Evolutionary conservation across 2,888 invertebrate species (phyloP).

Genomic region (Polydrusus pterygomalis): DNA sequence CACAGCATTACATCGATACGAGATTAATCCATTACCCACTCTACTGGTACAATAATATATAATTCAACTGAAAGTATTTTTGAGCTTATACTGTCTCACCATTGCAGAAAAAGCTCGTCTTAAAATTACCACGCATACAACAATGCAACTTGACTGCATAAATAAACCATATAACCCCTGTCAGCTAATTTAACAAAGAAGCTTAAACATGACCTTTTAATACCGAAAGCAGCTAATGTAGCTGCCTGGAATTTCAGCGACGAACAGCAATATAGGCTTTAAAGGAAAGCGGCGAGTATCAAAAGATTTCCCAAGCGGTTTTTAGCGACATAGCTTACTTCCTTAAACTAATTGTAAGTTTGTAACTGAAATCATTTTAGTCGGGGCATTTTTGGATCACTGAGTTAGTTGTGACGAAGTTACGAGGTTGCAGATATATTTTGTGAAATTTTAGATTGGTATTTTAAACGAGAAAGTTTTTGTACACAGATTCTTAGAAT

Average conservation of each 20-base stretch:
- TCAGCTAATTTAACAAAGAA: conserved; percentile 26
- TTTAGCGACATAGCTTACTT: conserved; percentile 64
- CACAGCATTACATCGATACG: too few relatives aligned
- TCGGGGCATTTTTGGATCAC: not conserved
- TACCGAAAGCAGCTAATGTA: conserved; percentile 37
- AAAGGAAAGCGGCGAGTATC: conserved; percentile 58
- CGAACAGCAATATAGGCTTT: conserved; percentile 29
- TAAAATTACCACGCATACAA: too few relatives aligned
- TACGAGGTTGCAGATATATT: conserved; percentile 23
- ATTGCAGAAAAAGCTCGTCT: too few relatives aligned
- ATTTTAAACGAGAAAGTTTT: not conserved
- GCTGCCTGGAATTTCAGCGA: conserved; percentile 30
- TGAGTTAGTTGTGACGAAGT: conserved; percentile 35
- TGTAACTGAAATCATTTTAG: conserved; percentile 63
- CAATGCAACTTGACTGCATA: not conserved
- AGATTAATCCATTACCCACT: too few relatives aligned
- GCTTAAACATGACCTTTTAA: conserved; percentile 33
- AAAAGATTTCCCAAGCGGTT: conserved; percentile 67
- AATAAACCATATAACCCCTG: conserved; percentile 1
- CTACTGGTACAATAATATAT: too few relatives aligned
- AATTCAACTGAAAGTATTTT: too few relatives aligned
- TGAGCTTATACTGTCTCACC: too few relatives aligned
- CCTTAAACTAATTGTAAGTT: conserved; percentile 67
- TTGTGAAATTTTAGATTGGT: not conserved
- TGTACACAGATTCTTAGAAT: too few relatives aligned